A percentile compares a stretch with the other conserved stretches of the same genome.
These are phyloP conservation scores for Caerostris extrusa DNA, from an alignment of 1,140 invertebrate genomes.

Conservation along the genomic window DNA sequence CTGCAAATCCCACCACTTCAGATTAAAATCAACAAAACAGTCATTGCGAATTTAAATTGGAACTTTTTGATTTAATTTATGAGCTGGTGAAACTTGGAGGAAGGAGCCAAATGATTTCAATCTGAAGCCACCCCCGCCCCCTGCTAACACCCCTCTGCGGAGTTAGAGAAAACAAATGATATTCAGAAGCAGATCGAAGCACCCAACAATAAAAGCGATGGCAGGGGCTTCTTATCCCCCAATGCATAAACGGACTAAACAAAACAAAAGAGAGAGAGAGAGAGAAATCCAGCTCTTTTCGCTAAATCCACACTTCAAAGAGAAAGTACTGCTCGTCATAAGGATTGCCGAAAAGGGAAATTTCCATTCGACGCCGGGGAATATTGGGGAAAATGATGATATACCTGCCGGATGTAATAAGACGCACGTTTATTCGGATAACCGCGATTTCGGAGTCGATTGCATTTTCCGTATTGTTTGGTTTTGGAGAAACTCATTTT, in stretches of 20 bases:
- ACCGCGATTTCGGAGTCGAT: not conserved
- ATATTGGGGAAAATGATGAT: conserved; percentile 50
- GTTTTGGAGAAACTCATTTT: too few relatives aligned
- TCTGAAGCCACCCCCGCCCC: not conserved
- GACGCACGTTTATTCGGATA: not conserved
- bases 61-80: conserved; percentile 15
- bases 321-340: conserved; percentile 62
- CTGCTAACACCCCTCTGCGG: not conserved
- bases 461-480: not conserved
- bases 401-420: not conserved
- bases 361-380: conserved; percentile 35
- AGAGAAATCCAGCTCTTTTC: conserved; percentile 30
- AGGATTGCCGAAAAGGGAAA: conserved; percentile 36
- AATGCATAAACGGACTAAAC: conserved; percentile 44
- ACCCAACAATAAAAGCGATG: conserved; percentile 40
- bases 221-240: conserved; percentile 14
- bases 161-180: conserved; percentile 46
- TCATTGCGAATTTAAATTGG: not conserved
- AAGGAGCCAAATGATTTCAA: not conserved
- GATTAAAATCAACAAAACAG: not conserved
- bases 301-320: conserved; percentile 65
- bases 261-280: not conserved
- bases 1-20: not conserved
- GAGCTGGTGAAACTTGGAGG: not conserved
- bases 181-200: not conserved